Percentiles rank a stretch among this genome's conserved stretches.
Conservation (phyloP, 2,113 vertebrate species). For the Psammodynastes pulverulentus region DNA sequence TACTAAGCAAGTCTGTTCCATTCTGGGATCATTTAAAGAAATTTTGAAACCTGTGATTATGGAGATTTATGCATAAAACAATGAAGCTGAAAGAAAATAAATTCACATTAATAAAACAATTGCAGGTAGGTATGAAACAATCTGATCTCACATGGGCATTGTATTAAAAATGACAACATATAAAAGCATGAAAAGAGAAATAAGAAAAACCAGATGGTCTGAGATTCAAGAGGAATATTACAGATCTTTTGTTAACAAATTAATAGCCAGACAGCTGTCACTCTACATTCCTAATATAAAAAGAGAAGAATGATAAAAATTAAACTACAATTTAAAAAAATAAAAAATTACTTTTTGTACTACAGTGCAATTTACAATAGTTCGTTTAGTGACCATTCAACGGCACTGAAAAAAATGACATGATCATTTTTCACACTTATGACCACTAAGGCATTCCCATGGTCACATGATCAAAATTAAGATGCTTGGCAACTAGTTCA, state of each 20-base stretch:
- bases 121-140: background rate
- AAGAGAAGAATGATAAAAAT: background rate
- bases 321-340: background rate
- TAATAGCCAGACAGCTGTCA: conserved; percentile 6
- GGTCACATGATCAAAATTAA: no score
- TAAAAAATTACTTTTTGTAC: background rate
- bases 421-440: no score
- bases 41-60: background rate
- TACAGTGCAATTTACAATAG: background rate
- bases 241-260: conserved; percentile 5
- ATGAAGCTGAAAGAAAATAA: background rate
- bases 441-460: no score
- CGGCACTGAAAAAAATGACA: no score
- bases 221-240: conserved; percentile 6
- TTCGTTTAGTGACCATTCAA: no score
- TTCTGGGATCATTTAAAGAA: background rate
- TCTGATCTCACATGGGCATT: background rate
- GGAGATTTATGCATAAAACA: background rate
- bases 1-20: background rate
- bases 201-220: conserved; percentile 7
- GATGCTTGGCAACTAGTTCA: no score
- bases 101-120: background rate
- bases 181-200: background rate
- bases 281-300: conserved; percentile 1
- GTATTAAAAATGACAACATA: background rate